These are phyloP conservation scores for Globodera rostochiensis DNA, from an alignment of 1,140 invertebrate genomes.

Conservation along the genomic window DNA sequence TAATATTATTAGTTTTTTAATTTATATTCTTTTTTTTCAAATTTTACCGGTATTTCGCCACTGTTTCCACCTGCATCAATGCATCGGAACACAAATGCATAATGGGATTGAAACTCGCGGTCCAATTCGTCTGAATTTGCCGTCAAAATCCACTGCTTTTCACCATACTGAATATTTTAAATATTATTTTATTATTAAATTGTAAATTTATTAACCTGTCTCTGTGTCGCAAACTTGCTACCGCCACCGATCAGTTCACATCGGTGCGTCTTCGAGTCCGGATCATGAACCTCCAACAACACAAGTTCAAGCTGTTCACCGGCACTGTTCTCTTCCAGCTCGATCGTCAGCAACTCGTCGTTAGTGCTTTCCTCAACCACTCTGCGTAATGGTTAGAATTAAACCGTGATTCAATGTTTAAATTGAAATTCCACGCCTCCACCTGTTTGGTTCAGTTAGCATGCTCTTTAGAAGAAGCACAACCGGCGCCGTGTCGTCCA, in stretches of 20 bases:
- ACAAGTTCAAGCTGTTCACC: not conserved
- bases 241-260: constrained; percentile 5
- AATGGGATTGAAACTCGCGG: constrained; percentile 24
- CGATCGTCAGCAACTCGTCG: not conserved
- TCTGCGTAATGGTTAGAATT: too few species aligned
- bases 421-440: not conserved
- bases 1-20: too few species aligned
- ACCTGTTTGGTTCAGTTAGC: not conserved
- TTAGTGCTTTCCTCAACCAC: too few species aligned
- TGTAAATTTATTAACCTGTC: not conserved
- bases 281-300: constrained; percentile 4
- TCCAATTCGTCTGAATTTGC: constrained; percentile 31
- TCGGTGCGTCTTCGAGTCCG: constrained; percentile 15
- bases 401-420: too few species aligned
- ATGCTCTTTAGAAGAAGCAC: not conserved
- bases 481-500: not conserved
- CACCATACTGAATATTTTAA: not conserved
- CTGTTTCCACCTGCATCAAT: constrained; percentile 40
- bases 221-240: not conserved
- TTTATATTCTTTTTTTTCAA: not conserved
- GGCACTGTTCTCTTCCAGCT: constrained; percentile 10
- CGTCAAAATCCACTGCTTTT: constrained; percentile 12
- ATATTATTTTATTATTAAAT: constrained; percentile 15
- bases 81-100: constrained; percentile 38
- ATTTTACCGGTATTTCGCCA: constrained; percentile 35